These are phyloP conservation scores for Thermophis baileyi DNA, from an alignment of 2,113 vertebrate genomes.

Conservation along the genomic window DNA sequence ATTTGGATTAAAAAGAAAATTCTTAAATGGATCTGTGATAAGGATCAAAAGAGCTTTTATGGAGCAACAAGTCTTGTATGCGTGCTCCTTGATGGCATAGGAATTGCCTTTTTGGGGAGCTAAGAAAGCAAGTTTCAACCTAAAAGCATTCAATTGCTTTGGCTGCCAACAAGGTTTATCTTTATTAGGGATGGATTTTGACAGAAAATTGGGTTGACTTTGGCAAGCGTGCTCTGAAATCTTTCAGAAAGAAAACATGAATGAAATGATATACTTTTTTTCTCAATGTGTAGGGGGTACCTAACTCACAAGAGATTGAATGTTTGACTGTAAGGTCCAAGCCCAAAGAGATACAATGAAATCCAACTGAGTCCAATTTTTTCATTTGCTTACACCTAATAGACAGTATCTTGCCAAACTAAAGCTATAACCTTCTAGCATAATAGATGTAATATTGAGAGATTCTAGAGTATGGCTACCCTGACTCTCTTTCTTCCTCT, in stretches of 20 bases:
- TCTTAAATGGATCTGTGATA: conserved; percentile 65
- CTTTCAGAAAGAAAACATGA: not conserved
- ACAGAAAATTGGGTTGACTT: not conserved
- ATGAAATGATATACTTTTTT: not conserved
- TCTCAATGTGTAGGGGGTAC: not conserved
- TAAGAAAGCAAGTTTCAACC: conserved; percentile 46
- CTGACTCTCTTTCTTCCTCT: not conserved
- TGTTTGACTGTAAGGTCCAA: not conserved
- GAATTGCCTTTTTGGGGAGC: conserved; percentile 64
- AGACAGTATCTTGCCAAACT: not conserved
- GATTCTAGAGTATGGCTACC: not conserved
- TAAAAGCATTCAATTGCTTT: conserved; percentile 50
- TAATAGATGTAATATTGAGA: not conserved
- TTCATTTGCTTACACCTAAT: not conserved
- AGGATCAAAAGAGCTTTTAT: conserved; percentile 69
- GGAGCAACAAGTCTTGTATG: conserved; percentile 68
- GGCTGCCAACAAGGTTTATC: conserved; percentile 48
- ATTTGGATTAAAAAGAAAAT: conserved; percentile 33
- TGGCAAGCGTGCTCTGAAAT: not conserved
- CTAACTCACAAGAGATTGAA: not conserved
- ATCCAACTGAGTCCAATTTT: not conserved
- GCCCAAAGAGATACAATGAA: not conserved
- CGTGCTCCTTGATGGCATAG: conserved; percentile 58
- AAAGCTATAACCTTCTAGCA: not conserved
- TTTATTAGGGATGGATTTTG: conserved; percentile 35